Percentiles rank a stretch among this genome's conserved stretches.
phyloP scores from a whole-genome alignment of 2,113 vertebrate species.

The Cynocephalus volans region DNA sequence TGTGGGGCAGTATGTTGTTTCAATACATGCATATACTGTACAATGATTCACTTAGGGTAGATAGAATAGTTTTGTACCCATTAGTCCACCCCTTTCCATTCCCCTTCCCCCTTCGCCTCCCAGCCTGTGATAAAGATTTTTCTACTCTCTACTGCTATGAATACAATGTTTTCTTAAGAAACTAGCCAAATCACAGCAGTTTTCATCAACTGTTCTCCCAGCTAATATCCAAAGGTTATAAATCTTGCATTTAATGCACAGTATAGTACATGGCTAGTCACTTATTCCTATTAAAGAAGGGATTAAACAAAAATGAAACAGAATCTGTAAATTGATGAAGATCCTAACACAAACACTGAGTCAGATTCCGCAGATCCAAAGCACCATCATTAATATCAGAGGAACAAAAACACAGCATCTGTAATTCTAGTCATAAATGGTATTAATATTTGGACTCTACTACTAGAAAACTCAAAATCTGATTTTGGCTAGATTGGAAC shows the following conservation, averaged over 20 bases:
- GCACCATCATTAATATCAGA: not conserved
- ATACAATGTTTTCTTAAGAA: not conserved
- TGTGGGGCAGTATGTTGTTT: no score
- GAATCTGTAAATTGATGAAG: not conserved
- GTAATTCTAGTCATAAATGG: not conserved
- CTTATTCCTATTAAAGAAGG: not conserved
- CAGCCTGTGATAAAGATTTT: no score
- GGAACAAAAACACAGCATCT: not conserved
- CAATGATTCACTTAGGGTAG: no score
- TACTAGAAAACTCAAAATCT: not conserved
- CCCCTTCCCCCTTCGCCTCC: no score
- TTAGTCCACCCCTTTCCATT: no score
- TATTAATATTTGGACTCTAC: not conserved
- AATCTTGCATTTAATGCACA: not conserved
- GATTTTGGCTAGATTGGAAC: slow-evolving; percentile 6
- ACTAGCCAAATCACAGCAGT: not conserved
- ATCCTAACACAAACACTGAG: not conserved
- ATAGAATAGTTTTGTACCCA: no score
- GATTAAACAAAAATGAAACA: slow-evolving; percentile 48
- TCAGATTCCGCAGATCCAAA: not conserved
- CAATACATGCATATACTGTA: no score
- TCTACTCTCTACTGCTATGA: no score
- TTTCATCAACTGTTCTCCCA: not conserved
- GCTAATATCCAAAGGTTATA: not conserved
- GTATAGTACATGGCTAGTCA: not conserved